Percentiles rank a stretch among this genome's conserved stretches.
Evolutionary conservation across 2,113 vertebrate genomes (phyloP).

Genomic region (Callopanchax toddi): DNA sequence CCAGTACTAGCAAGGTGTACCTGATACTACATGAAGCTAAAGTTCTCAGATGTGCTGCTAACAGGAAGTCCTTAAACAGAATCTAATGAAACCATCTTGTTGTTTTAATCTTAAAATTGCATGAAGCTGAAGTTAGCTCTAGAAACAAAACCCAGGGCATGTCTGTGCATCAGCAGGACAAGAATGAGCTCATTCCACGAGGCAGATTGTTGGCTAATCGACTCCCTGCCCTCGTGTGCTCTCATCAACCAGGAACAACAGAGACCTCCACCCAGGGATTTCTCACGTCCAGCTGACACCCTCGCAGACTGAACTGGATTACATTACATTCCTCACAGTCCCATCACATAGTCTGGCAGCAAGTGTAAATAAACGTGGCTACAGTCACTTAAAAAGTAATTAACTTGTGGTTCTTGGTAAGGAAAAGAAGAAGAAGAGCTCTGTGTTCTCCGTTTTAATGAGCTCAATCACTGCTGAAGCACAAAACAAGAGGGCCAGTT

Average conservation of each 20-base stretch:
- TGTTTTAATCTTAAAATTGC: slow-evolving; percentile 21
- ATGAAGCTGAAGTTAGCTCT: background rate
- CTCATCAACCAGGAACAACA: slow-evolving; percentile 20
- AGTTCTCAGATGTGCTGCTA: no score
- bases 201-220: slow-evolving; percentile 30
- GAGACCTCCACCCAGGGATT: slow-evolving; percentile 1
- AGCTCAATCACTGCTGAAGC: background rate
- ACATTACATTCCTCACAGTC: slow-evolving; percentile 18
- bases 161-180: slow-evolving; percentile 21
- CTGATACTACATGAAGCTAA: no score
- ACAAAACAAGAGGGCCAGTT: background rate
- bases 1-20: no score
- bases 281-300: slow-evolving; percentile 3
- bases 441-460: slow-evolving; percentile 8
- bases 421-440: slow-evolving; percentile 1
- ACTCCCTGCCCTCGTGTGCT: slow-evolving; percentile 11
- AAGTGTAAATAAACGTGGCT: slow-evolving; percentile 12
- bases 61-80: background rate
- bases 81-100: slow-evolving; percentile 3
- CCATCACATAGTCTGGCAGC: slow-evolving; percentile 22
- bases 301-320: slow-evolving; percentile 5
- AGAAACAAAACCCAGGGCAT: slow-evolving; percentile 11
- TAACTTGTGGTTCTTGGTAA: slow-evolving; percentile 40
- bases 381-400: slow-evolving; percentile 52
- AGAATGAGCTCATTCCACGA: slow-evolving; percentile 12